Conservation (phyloP, 2,113 vertebrate genomes). For the Taxidea taxus region DNA sequence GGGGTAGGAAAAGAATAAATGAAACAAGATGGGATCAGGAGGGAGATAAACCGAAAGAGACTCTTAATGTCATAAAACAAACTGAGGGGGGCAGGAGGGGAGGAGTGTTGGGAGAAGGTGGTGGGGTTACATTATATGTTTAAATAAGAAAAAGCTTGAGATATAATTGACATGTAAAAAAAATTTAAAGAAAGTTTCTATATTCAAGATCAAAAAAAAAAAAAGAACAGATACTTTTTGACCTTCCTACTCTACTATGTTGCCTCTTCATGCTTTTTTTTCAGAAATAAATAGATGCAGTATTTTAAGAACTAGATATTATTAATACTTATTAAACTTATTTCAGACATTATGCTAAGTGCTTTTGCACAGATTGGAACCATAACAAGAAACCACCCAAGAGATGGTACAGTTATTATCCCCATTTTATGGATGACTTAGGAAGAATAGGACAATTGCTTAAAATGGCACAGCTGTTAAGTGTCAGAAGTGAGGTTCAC, state of each 20-base stretch:
- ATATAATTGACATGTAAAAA: no score
- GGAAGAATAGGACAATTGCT: background rate
- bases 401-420: background rate
- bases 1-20: no score
- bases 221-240: background rate
- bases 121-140: no score
- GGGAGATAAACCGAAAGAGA: no score
- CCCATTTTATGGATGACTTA: background rate
- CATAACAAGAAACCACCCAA: background rate
- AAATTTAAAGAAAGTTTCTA: no score
- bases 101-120: no score
- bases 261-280: background rate
- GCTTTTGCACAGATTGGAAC: background rate
- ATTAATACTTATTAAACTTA: background rate
- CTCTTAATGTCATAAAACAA: no score
- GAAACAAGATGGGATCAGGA: no score
- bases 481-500: background rate
- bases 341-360: background rate
- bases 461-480: background rate
- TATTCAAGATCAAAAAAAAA: no score
- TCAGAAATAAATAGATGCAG: background rate
- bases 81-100: no score
- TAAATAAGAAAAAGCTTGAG: no score
- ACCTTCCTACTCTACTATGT: background rate
- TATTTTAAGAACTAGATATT: background rate